A percentile compares a stretch with the other conserved stretches of the same genome.
Conservation (phyloP, 2,113 vertebrate genomes). For the Emydocephalus ijimae region DNA sequence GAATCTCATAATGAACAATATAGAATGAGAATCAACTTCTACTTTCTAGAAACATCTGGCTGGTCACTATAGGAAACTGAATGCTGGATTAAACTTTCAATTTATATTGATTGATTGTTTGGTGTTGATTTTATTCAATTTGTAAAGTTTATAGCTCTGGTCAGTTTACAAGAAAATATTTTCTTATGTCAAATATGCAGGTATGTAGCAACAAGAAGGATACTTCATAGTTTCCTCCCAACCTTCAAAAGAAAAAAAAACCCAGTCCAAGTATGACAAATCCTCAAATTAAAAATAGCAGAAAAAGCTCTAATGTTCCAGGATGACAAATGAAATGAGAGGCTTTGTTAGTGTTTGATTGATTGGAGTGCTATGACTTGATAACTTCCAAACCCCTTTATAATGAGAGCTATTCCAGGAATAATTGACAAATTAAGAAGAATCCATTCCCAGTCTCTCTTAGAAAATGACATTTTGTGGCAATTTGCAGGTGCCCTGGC, state of each 20-base stretch:
- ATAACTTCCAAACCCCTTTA: conserved; percentile 53
- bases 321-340: conserved; percentile 47
- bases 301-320: conserved; percentile 28
- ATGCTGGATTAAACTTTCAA: not conserved
- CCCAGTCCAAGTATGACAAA: conserved; percentile 36
- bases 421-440: conserved; percentile 58
- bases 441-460: conserved; percentile 31
- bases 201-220: not conserved
- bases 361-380: conserved; percentile 46
- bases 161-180: not conserved
- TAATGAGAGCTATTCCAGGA: conserved; percentile 52
- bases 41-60: not conserved
- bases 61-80: not conserved
- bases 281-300: conserved; percentile 49
- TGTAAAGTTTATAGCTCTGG: not conserved
- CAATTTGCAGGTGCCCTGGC: conserved; percentile 4
- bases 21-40: not conserved
- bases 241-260: conserved; percentile 20
- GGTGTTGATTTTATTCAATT: not conserved
- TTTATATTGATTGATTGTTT: not conserved
- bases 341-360: conserved; percentile 34
- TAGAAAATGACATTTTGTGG: conserved; percentile 47
- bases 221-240: conserved; percentile 29
- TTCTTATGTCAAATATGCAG: conserved; percentile 6
- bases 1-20: not conserved